Evolutionary conservation across 2,797 vertebrate species (phyloP), one percentile per base, ranked within the genome.

Genomic region (Chelon auratus): DNA sequence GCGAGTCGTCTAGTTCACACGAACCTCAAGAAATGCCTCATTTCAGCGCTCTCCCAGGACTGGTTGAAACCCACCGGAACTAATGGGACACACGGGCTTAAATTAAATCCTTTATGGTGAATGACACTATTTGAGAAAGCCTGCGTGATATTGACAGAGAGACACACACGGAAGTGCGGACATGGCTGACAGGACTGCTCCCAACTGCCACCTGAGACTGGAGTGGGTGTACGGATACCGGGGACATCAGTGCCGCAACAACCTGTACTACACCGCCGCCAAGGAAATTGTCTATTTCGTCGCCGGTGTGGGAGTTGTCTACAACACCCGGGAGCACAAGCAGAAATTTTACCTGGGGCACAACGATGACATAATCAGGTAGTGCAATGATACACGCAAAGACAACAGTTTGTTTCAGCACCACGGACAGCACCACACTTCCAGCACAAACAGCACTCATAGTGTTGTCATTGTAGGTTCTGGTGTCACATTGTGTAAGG

Each of bases 311-410:
- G 97, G 97, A 92, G 97, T 99, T 88, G 97, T 99, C 86, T 99
- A 99, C 89, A 99, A 98, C 93, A 97, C 97, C 72, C 95, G 97
- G 72, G 97, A 99, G 84, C 97, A 99, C 93, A 97, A 97, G 91
- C 97, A 99, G 94, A 99, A 99, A 97, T 99, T 99, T 93, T 99
- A 97, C 95, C 93, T 98, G 89, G 98, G 98, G 80, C 97, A 99
- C 93, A 98, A 97, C 94, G 98, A 99, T 94, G 98, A 99, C 94
- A 98, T 99, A 92, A 99, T 99, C 95, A 99, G 97, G 98, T 99
- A 97, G 62, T 60, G 62, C 68, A 59, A 72, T 5, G 15, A 62
- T 54, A 65, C 74, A 42, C 36, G 1, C 24, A 64, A 5, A 12
- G 17, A 10, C 7, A 30, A 55, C 63, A 51, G 9, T 63, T 82